Evolutionary conservation across 2,888 invertebrate genomes (phyloP).

Genomic region (Archips xylosteana): DNA sequence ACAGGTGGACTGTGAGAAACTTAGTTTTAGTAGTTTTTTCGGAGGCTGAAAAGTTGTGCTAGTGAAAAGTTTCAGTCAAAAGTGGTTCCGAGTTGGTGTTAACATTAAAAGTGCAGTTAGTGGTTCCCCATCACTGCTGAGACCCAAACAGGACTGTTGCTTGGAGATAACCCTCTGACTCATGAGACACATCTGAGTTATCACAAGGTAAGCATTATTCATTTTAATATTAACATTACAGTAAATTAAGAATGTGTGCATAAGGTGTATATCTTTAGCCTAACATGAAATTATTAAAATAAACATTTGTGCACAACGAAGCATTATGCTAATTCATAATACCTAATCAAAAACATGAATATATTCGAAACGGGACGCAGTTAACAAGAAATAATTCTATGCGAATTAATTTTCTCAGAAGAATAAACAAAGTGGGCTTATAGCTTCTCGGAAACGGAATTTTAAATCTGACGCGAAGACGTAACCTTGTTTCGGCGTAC

Average conservation of each 20-base stretch:
- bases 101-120: slow-evolving; percentile 37
- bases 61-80: slow-evolving; percentile 76
- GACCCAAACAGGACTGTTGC: slow-evolving; percentile 17
- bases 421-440: slow-evolving; percentile 50
- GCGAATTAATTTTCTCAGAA: slow-evolving; percentile 53
- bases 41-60: slow-evolving; percentile 71
- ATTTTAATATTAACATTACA: neutral
- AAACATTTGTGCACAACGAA: neutral
- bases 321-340: slow-evolving; percentile 38
- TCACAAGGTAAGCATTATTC: slow-evolving; percentile 26
- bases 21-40: slow-evolving; percentile 70
- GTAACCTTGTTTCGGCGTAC: slow-evolving; percentile 59
- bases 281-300: slow-evolving; percentile 10
- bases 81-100: slow-evolving; percentile 62
- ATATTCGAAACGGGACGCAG: slow-evolving; percentile 24
- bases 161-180: slow-evolving; percentile 6
- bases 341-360: slow-evolving; percentile 41
- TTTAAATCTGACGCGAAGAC: slow-evolving; percentile 54
- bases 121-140: slow-evolving; percentile 5
- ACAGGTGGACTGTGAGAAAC: slow-evolving; percentile 71
- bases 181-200: slow-evolving; percentile 35
- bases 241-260: neutral
- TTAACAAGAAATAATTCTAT: slow-evolving; percentile 42
- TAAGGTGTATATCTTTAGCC: neutral
- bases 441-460: slow-evolving; percentile 52